A percentile compares a stretch with the other conserved stretches of the same genome.
Conservation (phyloP, 2,888 invertebrate genomes). For the Cantharis rufa region DNA sequence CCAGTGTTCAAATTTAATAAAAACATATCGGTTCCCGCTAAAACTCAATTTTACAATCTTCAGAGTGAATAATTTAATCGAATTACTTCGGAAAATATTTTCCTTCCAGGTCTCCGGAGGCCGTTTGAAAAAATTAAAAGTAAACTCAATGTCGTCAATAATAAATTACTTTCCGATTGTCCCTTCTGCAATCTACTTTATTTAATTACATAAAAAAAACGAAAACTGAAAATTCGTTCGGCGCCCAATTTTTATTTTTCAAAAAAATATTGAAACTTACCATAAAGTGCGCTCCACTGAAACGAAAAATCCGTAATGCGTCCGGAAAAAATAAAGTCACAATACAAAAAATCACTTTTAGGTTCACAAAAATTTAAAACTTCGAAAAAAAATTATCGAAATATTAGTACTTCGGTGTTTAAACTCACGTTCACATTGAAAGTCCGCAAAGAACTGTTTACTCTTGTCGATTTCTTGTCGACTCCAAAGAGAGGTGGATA, state of each 20-base stretch:
- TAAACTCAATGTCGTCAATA: not conserved
- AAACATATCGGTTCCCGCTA: not conserved
- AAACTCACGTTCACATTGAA: conserved; percentile 14
- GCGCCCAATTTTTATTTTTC: not conserved
- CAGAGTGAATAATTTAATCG: not conserved
- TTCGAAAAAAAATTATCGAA: not conserved
- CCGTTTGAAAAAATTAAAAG: not conserved
- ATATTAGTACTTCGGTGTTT: not conserved
- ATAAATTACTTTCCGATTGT: not conserved
- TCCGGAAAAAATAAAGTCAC: not conserved
- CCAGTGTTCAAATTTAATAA: not conserved
- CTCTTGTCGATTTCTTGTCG: conserved; percentile 37
- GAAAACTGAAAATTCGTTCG: not conserved
- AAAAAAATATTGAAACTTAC: not conserved
- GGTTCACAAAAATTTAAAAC: not conserved
- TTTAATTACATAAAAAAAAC: not conserved
- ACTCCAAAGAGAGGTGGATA: conserved; percentile 23
- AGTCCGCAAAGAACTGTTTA: conserved; percentile 45
- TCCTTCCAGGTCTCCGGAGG: not conserved
- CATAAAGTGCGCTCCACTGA: not conserved
- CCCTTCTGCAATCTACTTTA: not conserved
- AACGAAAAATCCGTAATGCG: not conserved
- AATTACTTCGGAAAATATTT: not conserved
- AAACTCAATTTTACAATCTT: not conserved
- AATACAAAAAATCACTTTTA: not conserved